Conservation (phyloP, 1,140 invertebrate genomes). For the Polyergus mexicanus region DNA sequence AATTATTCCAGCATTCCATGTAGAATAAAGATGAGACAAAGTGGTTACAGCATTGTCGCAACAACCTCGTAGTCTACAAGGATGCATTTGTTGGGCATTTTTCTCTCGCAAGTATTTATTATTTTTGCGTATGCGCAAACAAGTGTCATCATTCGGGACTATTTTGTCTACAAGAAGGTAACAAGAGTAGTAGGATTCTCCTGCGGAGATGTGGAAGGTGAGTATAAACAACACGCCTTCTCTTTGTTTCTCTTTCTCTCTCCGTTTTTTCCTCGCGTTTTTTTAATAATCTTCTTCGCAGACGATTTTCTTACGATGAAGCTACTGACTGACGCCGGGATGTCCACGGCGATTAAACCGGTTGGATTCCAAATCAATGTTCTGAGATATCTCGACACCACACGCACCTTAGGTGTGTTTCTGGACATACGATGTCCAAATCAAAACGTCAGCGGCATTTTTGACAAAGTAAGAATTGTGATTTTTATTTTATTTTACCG, state of each 20-base stretch:
- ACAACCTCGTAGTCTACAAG: background rate
- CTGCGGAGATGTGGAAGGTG: constrained; percentile 55
- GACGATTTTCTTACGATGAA: constrained; percentile 58
- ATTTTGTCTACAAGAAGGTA: constrained; percentile 68
- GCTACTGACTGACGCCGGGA: constrained; percentile 43
- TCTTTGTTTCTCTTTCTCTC: background rate
- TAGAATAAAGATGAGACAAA: constrained; percentile 15
- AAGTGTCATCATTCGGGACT: constrained; percentile 67
- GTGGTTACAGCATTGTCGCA: background rate
- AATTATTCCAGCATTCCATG: constrained; percentile 34
- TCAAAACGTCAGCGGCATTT: constrained; percentile 38
- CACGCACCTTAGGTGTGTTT: constrained; percentile 67
- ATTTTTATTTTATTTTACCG: background rate
- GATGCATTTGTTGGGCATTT: constrained; percentile 42
- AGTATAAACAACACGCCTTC: background rate
- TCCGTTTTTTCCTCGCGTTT: background rate
- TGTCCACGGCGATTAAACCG: constrained; percentile 42
- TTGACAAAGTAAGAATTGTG: constrained; percentile 54
- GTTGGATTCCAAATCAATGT: constrained; percentile 26
- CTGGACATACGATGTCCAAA: constrained; percentile 62
- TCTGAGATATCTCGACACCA: constrained; percentile 29
- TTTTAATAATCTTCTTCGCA: constrained; percentile 16
- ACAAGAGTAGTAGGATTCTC: constrained; percentile 65
- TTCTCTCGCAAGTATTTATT: constrained; percentile 51
- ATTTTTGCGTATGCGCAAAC: constrained; percentile 9